A percentile compares a stretch with the other conserved stretches of the same genome.
Conservation (phyloP, 1,140 invertebrate species). For the Cydia strobilella region DNA sequence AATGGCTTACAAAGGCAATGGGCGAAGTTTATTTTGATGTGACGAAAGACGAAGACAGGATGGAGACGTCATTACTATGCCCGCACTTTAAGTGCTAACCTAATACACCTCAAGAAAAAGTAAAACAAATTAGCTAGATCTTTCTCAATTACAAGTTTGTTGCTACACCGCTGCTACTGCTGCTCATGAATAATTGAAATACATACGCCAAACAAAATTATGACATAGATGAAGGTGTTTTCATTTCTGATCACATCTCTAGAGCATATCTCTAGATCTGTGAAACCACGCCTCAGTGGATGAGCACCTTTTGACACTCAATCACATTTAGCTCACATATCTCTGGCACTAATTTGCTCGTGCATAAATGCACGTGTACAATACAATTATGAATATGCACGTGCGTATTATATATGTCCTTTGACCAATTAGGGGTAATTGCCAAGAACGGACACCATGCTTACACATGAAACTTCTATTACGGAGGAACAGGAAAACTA, state of each 20-base stretch:
- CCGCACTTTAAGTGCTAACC: too few species aligned
- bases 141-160: too few species aligned
- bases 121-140: too few species aligned
- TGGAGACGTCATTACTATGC: too few species aligned
- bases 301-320: neutral
- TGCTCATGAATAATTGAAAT: too few species aligned
- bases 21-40: too few species aligned
- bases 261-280: neutral
- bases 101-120: too few species aligned
- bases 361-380: neutral
- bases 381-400: neutral
- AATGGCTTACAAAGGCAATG: too few species aligned
- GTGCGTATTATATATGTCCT: conserved; percentile 9
- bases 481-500: conserved; percentile 14
- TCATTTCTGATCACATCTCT: neutral
- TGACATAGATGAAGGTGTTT: neutral
- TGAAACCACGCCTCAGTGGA: neutral
- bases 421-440: conserved; percentile 4
- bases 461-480: neutral
- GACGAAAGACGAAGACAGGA: too few species aligned
- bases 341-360: neutral
- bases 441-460: neutral
- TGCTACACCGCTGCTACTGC: too few species aligned
- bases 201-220: too few species aligned
- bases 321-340: neutral